Percentiles rank a stretch among this genome's conserved stretches.
Conservation (phyloP, 2,888 invertebrate genomes). For the Miltochrista miniata region DNA sequence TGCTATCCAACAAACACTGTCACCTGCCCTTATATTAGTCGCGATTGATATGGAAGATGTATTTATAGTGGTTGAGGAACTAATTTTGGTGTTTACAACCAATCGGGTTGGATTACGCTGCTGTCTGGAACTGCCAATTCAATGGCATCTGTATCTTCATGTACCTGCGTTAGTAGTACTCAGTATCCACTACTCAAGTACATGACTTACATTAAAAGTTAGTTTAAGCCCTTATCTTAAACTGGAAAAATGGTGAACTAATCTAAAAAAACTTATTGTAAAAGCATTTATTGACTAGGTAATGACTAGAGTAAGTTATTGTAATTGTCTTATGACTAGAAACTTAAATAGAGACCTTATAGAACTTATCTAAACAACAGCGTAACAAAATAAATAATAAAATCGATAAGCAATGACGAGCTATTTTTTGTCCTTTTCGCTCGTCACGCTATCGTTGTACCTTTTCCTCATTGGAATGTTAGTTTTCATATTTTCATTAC, state of each 20-base stretch:
- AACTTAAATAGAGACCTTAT: constrained; percentile 17
- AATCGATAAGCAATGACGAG: constrained; percentile 19
- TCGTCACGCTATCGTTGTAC: constrained; percentile 25
- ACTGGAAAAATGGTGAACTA: constrained; percentile 26
- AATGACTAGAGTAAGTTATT: constrained; percentile 31
- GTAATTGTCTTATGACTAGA: constrained; percentile 27
- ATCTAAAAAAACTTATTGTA: constrained; percentile 14
- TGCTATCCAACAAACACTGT: constrained; percentile 59
- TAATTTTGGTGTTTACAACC: background rate
- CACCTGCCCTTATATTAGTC: constrained; percentile 56
- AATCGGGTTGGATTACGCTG: constrained; percentile 2
- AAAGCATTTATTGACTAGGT: constrained; percentile 23
- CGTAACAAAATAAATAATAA: constrained; percentile 13
- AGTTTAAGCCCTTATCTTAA: constrained; percentile 33
- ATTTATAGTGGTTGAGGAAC: background rate
- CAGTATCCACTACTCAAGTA: constrained; percentile 7
- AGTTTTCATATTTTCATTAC: constrained; percentile 6
- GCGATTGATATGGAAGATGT: background rate
- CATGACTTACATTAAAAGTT: constrained; percentile 29
- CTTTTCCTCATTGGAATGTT: constrained; percentile 7
- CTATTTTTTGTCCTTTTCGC: constrained; percentile 25
- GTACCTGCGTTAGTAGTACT: constrained; percentile 9
- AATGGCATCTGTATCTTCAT: constrained; percentile 1
- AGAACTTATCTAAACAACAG: constrained; percentile 22
- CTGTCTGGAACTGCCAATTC: constrained; percentile 10